Conservation (phyloP, 2,797 vertebrate genomes). For the Anguilla marmorata region DNA sequence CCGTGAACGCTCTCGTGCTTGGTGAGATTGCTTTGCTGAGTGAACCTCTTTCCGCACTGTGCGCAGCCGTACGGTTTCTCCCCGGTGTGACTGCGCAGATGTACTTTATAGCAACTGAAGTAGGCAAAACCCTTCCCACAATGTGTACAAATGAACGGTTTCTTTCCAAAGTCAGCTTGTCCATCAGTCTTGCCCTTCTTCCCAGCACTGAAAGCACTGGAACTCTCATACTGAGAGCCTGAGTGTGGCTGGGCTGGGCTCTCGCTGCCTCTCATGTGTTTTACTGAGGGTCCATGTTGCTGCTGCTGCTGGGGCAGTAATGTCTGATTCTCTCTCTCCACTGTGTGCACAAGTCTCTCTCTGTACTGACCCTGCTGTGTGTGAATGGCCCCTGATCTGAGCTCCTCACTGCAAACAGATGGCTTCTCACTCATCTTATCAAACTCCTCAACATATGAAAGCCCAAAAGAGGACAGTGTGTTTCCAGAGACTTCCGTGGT, state of each 20-base stretch:
- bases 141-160: slow-evolving; percentile 60
- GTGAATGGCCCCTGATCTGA: slow-evolving; percentile 35
- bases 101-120: slow-evolving; percentile 61
- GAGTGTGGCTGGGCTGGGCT: slow-evolving; percentile 43
- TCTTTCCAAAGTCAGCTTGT: slow-evolving; percentile 61
- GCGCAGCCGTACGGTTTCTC: slow-evolving; percentile 70
- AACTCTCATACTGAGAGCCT: slow-evolving; percentile 42
- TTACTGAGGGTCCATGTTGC: slow-evolving; percentile 20
- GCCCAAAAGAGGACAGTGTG: slow-evolving; percentile 39
- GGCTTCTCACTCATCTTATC: slow-evolving; percentile 12
- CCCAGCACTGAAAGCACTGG: slow-evolving; percentile 42
- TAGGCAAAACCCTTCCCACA: slow-evolving; percentile 68
- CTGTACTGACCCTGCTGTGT: slow-evolving; percentile 51
- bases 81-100: slow-evolving; percentile 67
- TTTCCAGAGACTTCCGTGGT: slow-evolving; percentile 28
- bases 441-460: slow-evolving; percentile 21
- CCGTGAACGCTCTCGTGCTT: slow-evolving; percentile 69
- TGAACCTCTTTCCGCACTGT: slow-evolving; percentile 64
- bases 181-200: slow-evolving; percentile 49
- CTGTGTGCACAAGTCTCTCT: slow-evolving; percentile 58
- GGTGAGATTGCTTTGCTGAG: slow-evolving; percentile 70
- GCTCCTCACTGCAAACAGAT: slow-evolving; percentile 21
- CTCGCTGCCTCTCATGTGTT: slow-evolving; percentile 3
- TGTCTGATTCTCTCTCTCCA: slow-evolving; percentile 64
- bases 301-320: slow-evolving; percentile 49